phyloP scores from a whole-genome alignment of 2,113 vertebrate species.

The Grantiella picta region DNA sequence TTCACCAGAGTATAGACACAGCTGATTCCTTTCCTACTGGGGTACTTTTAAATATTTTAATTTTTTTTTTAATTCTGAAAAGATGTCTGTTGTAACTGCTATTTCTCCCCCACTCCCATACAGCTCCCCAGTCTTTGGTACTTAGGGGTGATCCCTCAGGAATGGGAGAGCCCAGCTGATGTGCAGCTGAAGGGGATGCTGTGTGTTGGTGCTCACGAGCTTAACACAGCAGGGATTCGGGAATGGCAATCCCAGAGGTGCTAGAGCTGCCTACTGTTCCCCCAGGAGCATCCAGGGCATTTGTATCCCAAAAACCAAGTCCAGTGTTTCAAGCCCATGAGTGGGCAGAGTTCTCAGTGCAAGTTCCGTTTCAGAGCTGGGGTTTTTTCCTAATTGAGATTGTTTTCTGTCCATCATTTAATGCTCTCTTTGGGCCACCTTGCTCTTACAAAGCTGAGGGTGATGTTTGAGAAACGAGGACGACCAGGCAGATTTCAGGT shows the following conservation, averaged over 20 bases:
- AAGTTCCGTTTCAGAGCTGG: not conserved
- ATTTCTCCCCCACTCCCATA: not conserved
- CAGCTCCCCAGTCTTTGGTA: not conserved
- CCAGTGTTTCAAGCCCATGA: not conserved
- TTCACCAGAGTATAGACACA: not conserved
- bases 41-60: not conserved
- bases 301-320: not conserved
- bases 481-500: not conserved
- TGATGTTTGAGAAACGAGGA: not conserved
- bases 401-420: not conserved
- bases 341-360: not conserved
- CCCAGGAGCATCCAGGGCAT: not conserved
- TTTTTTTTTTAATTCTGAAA: not conserved
- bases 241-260: not conserved
- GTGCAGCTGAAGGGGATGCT: not conserved
- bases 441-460: not conserved
- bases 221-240: not conserved
- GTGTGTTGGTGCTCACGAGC: not conserved
- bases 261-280: not conserved
- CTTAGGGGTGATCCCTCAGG: not conserved
- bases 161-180: fast-evolving
- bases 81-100: not conserved
- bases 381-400: not conserved
- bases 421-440: not conserved
- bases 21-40: not conserved